A percentile compares a stretch with the other conserved stretches of the same genome.
These are phyloP conservation scores for Drosophila paranaensis DNA, from an alignment of 2,888 invertebrate genomes.

Conservation along the genomic window DNA sequence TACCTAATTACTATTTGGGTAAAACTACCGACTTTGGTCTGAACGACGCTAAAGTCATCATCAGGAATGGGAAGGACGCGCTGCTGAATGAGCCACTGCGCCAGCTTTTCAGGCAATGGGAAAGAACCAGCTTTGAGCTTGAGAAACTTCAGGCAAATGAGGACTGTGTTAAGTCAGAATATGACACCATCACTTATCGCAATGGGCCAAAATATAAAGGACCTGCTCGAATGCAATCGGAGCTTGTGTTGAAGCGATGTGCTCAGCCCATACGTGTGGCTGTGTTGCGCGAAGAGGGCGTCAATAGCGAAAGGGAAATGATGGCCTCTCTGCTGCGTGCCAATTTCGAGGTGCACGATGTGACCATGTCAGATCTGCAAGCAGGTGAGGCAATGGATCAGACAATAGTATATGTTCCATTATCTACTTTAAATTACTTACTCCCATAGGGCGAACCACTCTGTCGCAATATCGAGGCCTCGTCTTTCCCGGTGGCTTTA, in stretches of 20 bases:
- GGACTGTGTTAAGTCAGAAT: constrained; percentile 92
- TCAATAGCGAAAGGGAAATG: constrained; percentile 99
- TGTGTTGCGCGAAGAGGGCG: constrained; percentile 96
- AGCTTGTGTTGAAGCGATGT: constrained; percentile 82
- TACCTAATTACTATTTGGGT: constrained; percentile 90
- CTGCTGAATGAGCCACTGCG: constrained; percentile 88
- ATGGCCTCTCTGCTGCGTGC: constrained; percentile 94
- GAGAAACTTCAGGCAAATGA: constrained; percentile 94
- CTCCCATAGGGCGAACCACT: constrained; percentile 86
- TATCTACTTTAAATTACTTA: not conserved
- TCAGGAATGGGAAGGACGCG: constrained; percentile 52
- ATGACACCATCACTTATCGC: constrained; percentile 88
- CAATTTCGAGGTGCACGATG: constrained; percentile 96
- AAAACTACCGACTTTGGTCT: constrained; percentile 88
- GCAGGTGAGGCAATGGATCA: constrained; percentile 65
- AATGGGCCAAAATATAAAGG: constrained; percentile 90
- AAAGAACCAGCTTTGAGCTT: constrained; percentile 96
- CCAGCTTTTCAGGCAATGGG: constrained; percentile 94
- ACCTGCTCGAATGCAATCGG: constrained; percentile 86
- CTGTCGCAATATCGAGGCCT: constrained; percentile 94
- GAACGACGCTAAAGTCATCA: constrained; percentile 77
- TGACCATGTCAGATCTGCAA: constrained; percentile 96
- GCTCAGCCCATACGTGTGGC: constrained; percentile 89
- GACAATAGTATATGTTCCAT: no score
- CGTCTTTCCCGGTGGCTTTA: constrained; percentile 98